Conservation (phyloP, 2,113 vertebrate genomes). For the Cygnus buccinator region DNA sequence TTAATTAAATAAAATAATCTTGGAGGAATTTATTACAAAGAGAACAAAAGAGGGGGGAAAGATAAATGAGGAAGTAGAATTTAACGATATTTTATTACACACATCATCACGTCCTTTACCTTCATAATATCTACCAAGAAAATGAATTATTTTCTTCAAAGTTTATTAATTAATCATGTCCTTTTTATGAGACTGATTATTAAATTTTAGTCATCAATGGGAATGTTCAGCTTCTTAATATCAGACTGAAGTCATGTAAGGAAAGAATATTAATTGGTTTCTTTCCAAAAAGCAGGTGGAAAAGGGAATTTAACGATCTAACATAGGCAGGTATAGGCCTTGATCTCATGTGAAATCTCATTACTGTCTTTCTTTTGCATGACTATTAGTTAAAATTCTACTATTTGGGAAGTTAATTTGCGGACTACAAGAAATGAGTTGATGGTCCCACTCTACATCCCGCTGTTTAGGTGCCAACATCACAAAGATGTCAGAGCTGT, state of each 20-base stretch:
- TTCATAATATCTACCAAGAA: constrained; percentile 59
- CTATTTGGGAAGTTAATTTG: not conserved
- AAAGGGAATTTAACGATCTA: constrained; percentile 59
- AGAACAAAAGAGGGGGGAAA: constrained; percentile 46
- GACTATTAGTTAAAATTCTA: not conserved
- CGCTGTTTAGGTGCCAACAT: not conserved
- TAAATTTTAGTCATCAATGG: constrained; percentile 64
- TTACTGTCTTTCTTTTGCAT: not conserved
- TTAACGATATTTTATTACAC: constrained; percentile 71
- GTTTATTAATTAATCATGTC: constrained; percentile 79
- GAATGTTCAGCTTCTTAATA: constrained; percentile 67
- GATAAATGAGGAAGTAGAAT: constrained; percentile 64
- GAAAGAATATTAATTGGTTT: constrained; percentile 66
- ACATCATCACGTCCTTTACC: constrained; percentile 2
- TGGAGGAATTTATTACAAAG: constrained; percentile 67
- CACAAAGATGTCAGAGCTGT: not conserved
- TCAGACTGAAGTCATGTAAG: constrained; percentile 61
- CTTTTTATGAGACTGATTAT: constrained; percentile 71
- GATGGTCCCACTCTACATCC: not conserved
- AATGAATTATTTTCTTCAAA: constrained; percentile 70
- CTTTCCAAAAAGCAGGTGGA: constrained; percentile 16
- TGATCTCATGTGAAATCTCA: constrained; percentile 38
- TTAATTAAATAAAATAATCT: constrained; percentile 73
- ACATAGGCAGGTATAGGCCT: not conserved
- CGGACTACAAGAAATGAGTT: not conserved